Conservation (phyloP, 2,888 invertebrate species). For the Bombylius major region DNA sequence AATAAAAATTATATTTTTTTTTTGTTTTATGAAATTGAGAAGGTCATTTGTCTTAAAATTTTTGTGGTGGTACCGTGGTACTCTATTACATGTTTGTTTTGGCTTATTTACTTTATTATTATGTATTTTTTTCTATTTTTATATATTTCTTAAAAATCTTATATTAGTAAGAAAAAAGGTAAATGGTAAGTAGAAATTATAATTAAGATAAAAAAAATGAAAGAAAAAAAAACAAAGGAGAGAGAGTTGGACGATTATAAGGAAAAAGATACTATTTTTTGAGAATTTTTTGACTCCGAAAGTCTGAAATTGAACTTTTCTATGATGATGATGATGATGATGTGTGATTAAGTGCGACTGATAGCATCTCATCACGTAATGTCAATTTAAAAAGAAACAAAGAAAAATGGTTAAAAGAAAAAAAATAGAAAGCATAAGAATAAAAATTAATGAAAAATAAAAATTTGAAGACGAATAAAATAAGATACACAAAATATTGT, state of each 20-base stretch:
- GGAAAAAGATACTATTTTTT: background rate
- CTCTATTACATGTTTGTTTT: no score
- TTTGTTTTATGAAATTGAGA: constrained; percentile 8
- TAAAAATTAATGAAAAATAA: background rate
- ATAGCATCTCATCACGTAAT: constrained; percentile 11
- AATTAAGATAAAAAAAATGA: no score
- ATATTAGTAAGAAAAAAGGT: background rate
- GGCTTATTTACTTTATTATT: background rate
- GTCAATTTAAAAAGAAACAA: constrained; percentile 6
- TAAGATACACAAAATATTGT: background rate
- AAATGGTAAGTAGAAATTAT: no score
- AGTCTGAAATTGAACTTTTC: no score
- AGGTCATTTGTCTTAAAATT: constrained; percentile 9
- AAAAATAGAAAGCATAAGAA: no score
- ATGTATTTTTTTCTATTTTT: background rate
- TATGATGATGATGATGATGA: background rate
- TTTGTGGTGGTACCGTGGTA: no score
- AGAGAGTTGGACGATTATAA: no score
- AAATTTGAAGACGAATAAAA: background rate
- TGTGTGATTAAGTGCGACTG: constrained; percentile 5
- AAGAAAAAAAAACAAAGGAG: no score
- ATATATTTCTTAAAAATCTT: no score
- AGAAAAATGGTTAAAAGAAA: background rate
- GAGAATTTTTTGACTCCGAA: no score
- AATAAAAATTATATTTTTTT: no score